Evolutionary conservation across 2,113 vertebrate genomes (phyloP).

Genomic region (Corythoichthys haematopterus): DNA sequence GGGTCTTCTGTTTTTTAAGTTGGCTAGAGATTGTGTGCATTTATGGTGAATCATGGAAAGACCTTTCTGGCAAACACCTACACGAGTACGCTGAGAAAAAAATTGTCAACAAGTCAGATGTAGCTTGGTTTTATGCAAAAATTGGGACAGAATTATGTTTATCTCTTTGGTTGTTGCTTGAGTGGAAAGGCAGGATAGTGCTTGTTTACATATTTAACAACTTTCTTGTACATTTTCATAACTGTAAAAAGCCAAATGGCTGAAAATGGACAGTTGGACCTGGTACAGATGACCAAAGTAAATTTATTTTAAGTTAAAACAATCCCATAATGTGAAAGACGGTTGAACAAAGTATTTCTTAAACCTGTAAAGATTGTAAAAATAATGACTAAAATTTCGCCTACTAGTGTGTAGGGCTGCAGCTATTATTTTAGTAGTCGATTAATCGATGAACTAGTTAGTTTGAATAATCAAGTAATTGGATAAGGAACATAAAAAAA

Average conservation of each 20-base stretch:
- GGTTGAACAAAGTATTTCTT: no score
- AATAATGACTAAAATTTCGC: no score
- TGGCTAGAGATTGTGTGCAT: slow-evolving; percentile 35
- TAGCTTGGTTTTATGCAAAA: slow-evolving; percentile 48
- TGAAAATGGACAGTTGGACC: neutral
- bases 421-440: no score
- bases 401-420: no score
- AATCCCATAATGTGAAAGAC: no score
- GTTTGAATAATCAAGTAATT: no score
- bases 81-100: slow-evolving; percentile 43
- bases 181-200: neutral
- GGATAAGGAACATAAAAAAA: no score
- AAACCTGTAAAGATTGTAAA: no score
- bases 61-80: slow-evolving; percentile 63
- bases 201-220: neutral
- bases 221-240: neutral
- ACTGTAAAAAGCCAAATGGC: neutral
- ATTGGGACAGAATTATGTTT: slow-evolving; percentile 53
- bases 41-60: slow-evolving; percentile 60
- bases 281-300: no score
- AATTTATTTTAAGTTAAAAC: no score
- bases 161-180: slow-evolving; percentile 30
- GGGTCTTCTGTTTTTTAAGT: neutral
- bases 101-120: slow-evolving; percentile 49
- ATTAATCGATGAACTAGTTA: no score